phyloP scores from a whole-genome alignment of 2,888 invertebrate genomes.

The Odontocerum albicorne region DNA sequence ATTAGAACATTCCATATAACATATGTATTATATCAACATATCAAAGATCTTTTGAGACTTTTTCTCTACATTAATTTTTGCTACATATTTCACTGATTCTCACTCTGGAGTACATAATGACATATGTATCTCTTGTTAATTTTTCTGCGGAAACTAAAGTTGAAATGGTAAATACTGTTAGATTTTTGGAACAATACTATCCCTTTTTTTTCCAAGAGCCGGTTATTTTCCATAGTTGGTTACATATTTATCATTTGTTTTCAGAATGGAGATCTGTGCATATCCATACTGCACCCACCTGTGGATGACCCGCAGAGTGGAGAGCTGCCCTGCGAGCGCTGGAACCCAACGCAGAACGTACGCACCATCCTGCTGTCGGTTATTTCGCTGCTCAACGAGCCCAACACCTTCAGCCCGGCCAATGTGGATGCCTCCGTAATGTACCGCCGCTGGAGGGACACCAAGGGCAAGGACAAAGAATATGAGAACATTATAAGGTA shows the following conservation, averaged over 20 bases:
- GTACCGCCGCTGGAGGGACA: constrained; percentile 98
- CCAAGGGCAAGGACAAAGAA: constrained; percentile 97
- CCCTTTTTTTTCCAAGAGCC: neutral
- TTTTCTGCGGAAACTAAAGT: no score
- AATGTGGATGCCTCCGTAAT: constrained; percentile 99
- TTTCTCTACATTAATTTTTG: no score
- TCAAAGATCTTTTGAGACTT: no score
- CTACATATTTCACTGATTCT: no score
- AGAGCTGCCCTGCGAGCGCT: constrained; percentile 97
- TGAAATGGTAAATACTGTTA: no score
- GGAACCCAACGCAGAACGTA: constrained; percentile 99
- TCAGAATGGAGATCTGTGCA: constrained; percentile 98
- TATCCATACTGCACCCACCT: constrained; percentile 98
- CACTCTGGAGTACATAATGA: no score
- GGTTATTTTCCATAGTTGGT: neutral
- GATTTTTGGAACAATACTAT: neutral
- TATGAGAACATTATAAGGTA: constrained; percentile 98
- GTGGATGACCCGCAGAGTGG: constrained; percentile 99
- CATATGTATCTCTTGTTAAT: no score
- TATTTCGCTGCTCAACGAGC: constrained; percentile 97
- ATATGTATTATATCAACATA: no score
- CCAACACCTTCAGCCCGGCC: constrained; percentile 98
- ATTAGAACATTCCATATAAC: no score
- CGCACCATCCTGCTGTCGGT: constrained; percentile 97
- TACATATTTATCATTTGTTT: constrained; percentile 41